These are phyloP conservation scores for Psophia crepitans DNA, from an alignment of 2,113 vertebrate genomes.

Conservation along the genomic window DNA sequence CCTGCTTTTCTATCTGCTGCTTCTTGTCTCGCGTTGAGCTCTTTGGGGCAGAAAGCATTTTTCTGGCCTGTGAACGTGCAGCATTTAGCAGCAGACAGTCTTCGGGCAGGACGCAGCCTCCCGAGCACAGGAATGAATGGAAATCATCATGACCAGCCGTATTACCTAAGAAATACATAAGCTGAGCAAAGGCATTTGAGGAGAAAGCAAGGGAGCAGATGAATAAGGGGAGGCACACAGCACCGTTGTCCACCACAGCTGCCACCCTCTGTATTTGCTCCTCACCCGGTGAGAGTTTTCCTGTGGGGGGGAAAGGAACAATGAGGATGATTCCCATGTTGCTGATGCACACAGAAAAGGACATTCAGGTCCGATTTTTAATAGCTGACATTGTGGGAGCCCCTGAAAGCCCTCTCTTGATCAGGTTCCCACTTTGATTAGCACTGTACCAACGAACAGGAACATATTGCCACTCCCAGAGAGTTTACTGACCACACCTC, in stretches of 20 bases:
- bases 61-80: background rate
- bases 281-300: background rate
- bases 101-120: background rate
- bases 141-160: fast-evolving
- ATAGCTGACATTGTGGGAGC: background rate
- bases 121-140: background rate
- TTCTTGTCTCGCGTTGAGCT: background rate
- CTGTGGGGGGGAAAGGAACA: background rate
- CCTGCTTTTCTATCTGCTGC: background rate
- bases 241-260: background rate
- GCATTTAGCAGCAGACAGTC: background rate
- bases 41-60: background rate
- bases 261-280: background rate
- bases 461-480: background rate
- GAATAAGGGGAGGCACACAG: background rate
- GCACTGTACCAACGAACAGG: background rate
- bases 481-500: background rate
- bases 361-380: background rate
- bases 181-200: background rate
- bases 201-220: background rate
- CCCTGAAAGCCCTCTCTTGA: background rate
- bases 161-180: background rate
- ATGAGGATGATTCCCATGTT: background rate
- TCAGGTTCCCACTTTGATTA: background rate
- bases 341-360: background rate